phyloP scores from a whole-genome alignment of 2,113 vertebrate genomes.

The Reinhardtius hippoglossoides region DNA sequence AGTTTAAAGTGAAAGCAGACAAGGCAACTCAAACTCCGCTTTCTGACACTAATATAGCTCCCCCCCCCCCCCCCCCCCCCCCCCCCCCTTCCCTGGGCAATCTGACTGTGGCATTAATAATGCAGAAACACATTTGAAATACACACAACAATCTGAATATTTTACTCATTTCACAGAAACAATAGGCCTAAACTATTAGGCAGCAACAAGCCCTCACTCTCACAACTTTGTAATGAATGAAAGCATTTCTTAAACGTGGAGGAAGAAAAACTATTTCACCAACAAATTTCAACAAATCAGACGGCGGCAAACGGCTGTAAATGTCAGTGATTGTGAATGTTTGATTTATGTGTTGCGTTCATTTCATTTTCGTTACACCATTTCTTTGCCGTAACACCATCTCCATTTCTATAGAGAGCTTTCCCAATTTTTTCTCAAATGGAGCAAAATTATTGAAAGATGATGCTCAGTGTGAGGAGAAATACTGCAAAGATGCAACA shows the following conservation, averaged over 20 bases:
- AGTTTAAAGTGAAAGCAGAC: conserved; percentile 76
- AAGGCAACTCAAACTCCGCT: conserved; percentile 63
- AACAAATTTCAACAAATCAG: conserved; percentile 50
- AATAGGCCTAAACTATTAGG: conserved; percentile 47
- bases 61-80: conserved; percentile 19
- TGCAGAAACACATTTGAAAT: conserved; percentile 78
- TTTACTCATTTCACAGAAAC: conserved; percentile 60
- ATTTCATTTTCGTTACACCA: conserved; percentile 10
- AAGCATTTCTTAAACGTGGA: conserved; percentile 31
- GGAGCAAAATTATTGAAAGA: conserved; percentile 31
- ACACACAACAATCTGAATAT: conserved; percentile 68
- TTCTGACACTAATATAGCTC: conserved; percentile 74
- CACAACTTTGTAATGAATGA: conserved; percentile 43
- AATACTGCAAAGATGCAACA: conserved; percentile 16
- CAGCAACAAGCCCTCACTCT: conserved; percentile 30
- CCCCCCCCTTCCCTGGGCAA: conserved; percentile 61
- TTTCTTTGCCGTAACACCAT: neutral
- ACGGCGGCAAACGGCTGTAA: conserved; percentile 9
- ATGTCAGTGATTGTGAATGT: conserved; percentile 29
- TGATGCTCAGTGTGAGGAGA: conserved; percentile 6
- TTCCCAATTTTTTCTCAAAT: conserved; percentile 26
- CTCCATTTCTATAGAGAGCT: neutral
- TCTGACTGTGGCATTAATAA: conserved; percentile 75
- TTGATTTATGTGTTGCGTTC: conserved; percentile 41
- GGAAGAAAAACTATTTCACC: conserved; percentile 18